Base-by-base conservation (phyloP, 2,888 invertebrate genomes). In the Andrena trimmerana region DNA sequence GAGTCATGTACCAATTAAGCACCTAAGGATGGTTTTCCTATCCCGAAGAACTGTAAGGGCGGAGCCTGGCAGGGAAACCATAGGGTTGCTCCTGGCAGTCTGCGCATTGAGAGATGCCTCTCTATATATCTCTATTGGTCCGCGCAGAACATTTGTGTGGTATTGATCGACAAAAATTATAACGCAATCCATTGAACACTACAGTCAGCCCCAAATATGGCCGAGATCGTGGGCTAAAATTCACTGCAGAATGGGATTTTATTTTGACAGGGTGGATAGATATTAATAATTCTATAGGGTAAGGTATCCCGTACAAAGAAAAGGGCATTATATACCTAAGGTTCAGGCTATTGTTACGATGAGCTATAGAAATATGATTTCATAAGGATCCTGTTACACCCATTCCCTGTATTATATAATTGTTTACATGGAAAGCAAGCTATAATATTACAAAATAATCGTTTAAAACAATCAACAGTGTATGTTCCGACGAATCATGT, bases 101-200 rank as follows among this genome's bases (percentile, higher is more conserved):
- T 91, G 92, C 93, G 93, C 93, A 92, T 91, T 90, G 90, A 92
- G 85, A 84, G 89, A 89, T 88, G 86, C 89, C 88, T 90, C 89
- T 88, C 86, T 89, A 83, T 87, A 89, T 87, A 90, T 91, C 88
- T 90, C 88, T 90, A 93, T 91, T 90, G 91, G 92, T 91, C 91
- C 91, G 92, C 90, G 91, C 89, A 90, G 88, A 87, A 81, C 92
- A 85, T 92, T 93, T 93, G 93, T 93, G 86, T 90, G 89, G 92
- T 94, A 94, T 94, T 94, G 94, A 94, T 94, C 93, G 92, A 89
- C 88, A 90, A 91, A 92, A 93, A 91, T 92, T 92, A 92, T 92
- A 90, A 91, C 85, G 88, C 89, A 90, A 91, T 90, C 89, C 86
- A 90, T 90, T 88, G 89, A 91, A 89, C 84, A 68, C 83, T 76